A percentile compares a stretch with the other conserved stretches of the same genome.
Evolutionary conservation across 2,888 invertebrate genomes (phyloP).

Genomic region (Protodeltote pygarga): DNA sequence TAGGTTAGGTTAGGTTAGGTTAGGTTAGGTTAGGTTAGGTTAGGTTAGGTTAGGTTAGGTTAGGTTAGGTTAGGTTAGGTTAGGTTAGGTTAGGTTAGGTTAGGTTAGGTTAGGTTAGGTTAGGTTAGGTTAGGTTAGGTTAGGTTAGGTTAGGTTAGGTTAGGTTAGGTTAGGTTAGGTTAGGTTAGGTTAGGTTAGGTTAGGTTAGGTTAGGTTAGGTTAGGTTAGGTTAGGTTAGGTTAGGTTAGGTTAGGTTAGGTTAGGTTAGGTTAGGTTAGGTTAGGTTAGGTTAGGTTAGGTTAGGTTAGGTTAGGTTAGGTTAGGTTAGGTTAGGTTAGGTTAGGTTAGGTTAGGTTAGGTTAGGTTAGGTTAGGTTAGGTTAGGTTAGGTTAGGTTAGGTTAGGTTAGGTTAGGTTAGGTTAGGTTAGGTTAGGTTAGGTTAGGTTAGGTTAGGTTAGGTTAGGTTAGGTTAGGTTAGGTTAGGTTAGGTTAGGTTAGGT

Average conservation of each 20-base stretch:
- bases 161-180: constrained; percentile 1
- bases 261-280: too few species aligned
- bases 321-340: background rate
- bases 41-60: constrained; percentile 1
- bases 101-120: constrained; percentile 1
- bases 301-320: background rate
- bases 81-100: constrained; percentile 1
- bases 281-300: background rate
- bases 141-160: constrained; percentile 1
- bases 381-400: background rate
- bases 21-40: constrained; percentile 2
- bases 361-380: background rate
- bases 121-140: constrained; percentile 2
- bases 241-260: too few species aligned
- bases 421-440: background rate
- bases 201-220: too few species aligned
- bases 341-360: background rate
- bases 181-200: constrained; percentile 2
- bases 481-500: background rate
- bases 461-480: background rate
- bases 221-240: too few species aligned
- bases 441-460: background rate
- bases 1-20: constrained; percentile 1
- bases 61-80: constrained; percentile 1
- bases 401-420: background rate